Base-by-base conservation (phyloP, 92 coral and sea anemone species). In the Phenganax subtilis region DNA sequence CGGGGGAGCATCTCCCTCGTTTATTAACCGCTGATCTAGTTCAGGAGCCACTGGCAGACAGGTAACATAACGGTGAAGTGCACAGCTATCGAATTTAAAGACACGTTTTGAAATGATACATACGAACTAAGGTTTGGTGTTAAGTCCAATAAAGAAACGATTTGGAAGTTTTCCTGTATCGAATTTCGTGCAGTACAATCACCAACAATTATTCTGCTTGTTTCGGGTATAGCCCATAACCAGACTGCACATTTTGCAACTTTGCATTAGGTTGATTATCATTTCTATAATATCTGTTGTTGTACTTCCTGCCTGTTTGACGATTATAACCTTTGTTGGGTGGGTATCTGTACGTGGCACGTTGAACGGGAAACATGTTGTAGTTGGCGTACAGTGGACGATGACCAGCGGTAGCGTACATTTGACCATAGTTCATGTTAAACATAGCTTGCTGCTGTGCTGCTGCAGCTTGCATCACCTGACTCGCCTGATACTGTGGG, bases 401-500 rank as follows among this genome's bases (percentile, higher is more conserved):
- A 37, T 37, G 47, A 11, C 69, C 72, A 76, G 69, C 70, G 6
- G 81, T 44, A 10, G 83, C 74, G 53, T 30, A 79, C 74, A 79
- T 79, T 25, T 79, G 83, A 31, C 74, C 83, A 79, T 79, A 79
- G 83, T 77, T 77, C 82, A 77, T 60, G 58, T 62, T 79, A 53
- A 44, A 52, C 61, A 64, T 79, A 61, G 83, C 74, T 65, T 47
- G 83, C 7, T 67, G 58, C 57, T 55, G 64, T 68, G 73, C 73
- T 30, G 73, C 73, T 61, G 67, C 67, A 29, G 81, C 54, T 2
- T 37, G 47, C 81, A 76, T 76, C 12, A 69, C 37, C 12, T 80
- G 88, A n/a, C 56, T 71, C 54, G 58, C 80, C 55, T 72, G 65
- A 54, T 81, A 82, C 80, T 68, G 76, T 12, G 81, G 78, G 27